phyloP scores from a whole-genome alignment of 2,797 vertebrate species.

The Pangasius mekongensis region DNA sequence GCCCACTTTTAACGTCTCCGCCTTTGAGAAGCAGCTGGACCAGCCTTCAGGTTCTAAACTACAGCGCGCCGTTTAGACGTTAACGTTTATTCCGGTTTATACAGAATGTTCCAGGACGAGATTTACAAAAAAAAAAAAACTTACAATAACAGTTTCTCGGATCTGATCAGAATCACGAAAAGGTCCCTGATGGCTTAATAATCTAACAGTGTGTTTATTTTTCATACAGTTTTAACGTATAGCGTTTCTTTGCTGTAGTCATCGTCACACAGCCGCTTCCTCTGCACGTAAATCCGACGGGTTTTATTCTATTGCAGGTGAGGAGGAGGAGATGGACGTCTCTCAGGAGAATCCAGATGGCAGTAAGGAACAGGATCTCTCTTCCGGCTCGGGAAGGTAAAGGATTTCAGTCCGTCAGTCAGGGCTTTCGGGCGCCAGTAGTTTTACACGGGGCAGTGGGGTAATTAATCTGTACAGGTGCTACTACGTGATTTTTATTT shows the following conservation, averaged over 20 bases:
- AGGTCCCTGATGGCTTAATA: not conserved
- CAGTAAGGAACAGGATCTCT: slow-evolving; percentile 41
- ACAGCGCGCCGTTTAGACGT: not conserved
- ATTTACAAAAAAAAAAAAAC: not conserved
- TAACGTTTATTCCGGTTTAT: not conserved
- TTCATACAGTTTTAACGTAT: not conserved
- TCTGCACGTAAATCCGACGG: not conserved
- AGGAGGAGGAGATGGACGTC: not conserved
- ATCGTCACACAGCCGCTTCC: not conserved
- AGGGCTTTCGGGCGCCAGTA: not conserved
- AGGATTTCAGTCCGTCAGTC: not conserved
- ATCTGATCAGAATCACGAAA: not conserved
- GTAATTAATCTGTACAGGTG: not conserved
- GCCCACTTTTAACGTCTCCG: slow-evolving; percentile 69
- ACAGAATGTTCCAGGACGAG: not conserved
- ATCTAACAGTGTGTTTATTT: not conserved
- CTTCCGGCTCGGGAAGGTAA: slow-evolving; percentile 43
- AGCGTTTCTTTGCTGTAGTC: no score
- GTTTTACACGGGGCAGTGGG: not conserved
- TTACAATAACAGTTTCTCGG: no score
- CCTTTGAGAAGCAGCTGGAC: slow-evolving; percentile 74
- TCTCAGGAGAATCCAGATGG: slow-evolving; percentile 26
- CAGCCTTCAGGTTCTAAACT: slow-evolving; percentile 44
- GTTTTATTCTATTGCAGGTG: not conserved
- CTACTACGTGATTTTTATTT: not conserved